Conservation (phyloP, 2,888 invertebrate genomes). For the Agonopterix subpropinquella region DNA sequence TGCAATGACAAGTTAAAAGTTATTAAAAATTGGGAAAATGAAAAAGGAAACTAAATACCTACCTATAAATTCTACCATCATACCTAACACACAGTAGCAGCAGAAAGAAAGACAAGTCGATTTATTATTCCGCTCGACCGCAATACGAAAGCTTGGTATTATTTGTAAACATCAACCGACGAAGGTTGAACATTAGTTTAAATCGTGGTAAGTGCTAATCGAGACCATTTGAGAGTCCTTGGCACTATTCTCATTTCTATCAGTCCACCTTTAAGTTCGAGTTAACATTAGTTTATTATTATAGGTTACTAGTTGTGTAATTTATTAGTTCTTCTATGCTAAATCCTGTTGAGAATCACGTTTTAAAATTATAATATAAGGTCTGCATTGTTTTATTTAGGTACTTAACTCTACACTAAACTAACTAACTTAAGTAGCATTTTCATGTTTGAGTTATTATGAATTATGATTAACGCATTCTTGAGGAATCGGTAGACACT, state of each 20-base stretch:
- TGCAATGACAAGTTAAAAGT: neutral
- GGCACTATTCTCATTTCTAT: constrained; percentile 32
- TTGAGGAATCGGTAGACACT: too few relatives aligned
- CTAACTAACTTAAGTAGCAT: too few relatives aligned
- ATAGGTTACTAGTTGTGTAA: neutral
- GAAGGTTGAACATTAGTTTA: constrained; percentile 24
- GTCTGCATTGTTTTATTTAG: too few relatives aligned
- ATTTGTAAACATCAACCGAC: constrained; percentile 15
- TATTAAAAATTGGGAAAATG: neutral
- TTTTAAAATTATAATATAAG: too few relatives aligned
- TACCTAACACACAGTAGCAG: neutral
- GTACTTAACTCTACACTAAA: too few relatives aligned
- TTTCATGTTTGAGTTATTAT: too few relatives aligned
- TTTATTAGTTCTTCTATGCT: neutral
- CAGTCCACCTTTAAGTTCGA: constrained; percentile 11
- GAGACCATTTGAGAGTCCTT: constrained; percentile 19
- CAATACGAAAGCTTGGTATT: neutral
- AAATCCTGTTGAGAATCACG: too few relatives aligned
- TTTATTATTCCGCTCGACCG: constrained; percentile 9
- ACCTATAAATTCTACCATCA: neutral
- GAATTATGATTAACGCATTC: too few relatives aligned
- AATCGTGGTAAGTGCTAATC: constrained; percentile 2
- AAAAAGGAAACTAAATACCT: neutral
- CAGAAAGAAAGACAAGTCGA: constrained; percentile 15
- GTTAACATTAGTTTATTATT: constrained; percentile 1